Percentiles rank a stretch among this genome's conserved stretches.
Evolutionary conservation across 2,888 invertebrate genomes (phyloP).

Genomic region (Chirona hameri): DNA sequence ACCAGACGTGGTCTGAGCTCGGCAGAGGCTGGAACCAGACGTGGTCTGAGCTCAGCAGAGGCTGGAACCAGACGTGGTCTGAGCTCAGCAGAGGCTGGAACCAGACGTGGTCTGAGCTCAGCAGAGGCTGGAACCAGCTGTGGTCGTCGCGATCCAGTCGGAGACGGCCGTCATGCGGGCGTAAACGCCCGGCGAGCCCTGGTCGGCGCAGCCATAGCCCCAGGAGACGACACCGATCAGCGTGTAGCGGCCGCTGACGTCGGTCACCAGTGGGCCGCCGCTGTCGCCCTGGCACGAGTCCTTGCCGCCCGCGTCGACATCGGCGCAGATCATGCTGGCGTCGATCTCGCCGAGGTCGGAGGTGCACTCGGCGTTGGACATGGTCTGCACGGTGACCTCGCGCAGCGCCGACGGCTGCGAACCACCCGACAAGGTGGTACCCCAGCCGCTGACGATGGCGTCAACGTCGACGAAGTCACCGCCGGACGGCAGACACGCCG

Average conservation of each 20-base stretch:
- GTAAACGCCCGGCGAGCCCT: neutral
- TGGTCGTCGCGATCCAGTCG: neutral
- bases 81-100: too few species aligned
- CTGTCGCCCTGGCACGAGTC: neutral
- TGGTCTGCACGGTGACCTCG: neutral
- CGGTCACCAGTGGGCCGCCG: neutral
- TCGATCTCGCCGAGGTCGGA: neutral
- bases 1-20: too few species aligned
- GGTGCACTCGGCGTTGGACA: neutral
- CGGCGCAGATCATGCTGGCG: neutral
- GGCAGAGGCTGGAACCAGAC: too few species aligned
- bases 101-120: too few species aligned
- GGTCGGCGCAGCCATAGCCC: neutral
- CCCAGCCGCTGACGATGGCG: conserved; percentile 24
- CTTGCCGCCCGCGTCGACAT: neutral
- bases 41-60: too few species aligned
- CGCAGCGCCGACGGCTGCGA: neutral
- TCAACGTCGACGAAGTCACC: neutral
- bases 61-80: neutral
- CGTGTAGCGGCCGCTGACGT: neutral
- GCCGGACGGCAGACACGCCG: conserved; percentile 22
- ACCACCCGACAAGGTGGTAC: neutral
- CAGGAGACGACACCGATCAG: neutral
- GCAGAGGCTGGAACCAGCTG: neutral
- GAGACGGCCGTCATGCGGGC: neutral